Evolutionary conservation across 2,797 vertebrate genomes (phyloP).

Genomic region (Catamblyrhynchus diadema): DNA sequence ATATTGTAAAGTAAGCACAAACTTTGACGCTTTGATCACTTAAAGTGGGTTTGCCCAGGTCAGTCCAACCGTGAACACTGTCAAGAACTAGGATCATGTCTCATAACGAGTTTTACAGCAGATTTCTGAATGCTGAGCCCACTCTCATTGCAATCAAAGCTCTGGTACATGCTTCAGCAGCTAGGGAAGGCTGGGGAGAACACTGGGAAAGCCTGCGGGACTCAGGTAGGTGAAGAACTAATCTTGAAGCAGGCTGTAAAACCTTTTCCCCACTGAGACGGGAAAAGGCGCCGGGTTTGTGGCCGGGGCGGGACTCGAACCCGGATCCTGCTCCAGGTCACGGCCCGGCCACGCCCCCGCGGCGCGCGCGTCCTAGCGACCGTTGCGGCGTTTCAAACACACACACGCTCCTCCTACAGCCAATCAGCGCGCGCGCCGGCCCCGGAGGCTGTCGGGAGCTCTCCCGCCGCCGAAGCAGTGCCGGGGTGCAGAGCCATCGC

Average conservation of each 20-base stretch:
- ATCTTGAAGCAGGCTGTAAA: rapidly evolving
- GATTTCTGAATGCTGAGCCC: rapidly evolving
- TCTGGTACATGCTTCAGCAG: rapidly evolving
- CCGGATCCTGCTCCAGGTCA: rapidly evolving
- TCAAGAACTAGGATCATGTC: rapidly evolving
- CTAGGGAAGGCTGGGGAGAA: too few species aligned
- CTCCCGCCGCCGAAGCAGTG: neutral
- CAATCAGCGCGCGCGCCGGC: neutral
- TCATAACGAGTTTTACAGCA: rapidly evolving
- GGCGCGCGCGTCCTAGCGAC: neutral
- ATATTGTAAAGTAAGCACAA: neutral
- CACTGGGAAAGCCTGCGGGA: rapidly evolving
- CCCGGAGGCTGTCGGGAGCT: neutral
- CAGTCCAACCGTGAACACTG: neutral
- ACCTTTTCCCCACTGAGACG: rapidly evolving
- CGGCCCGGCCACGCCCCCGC: neutral
- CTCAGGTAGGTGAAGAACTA: rapidly evolving
- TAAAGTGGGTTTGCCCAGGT: neutral
- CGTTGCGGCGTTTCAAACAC: neutral
- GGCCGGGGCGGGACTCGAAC: neutral
- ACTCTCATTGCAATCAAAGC: rapidly evolving
- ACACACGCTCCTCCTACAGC: neutral
- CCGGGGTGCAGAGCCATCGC: neutral
- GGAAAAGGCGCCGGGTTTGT: rapidly evolving
- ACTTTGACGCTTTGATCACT: neutral